These are phyloP conservation scores for Nycticorax nycticorax DNA, from an alignment of 2,113 vertebrate genomes.

Conservation along the genomic window DNA sequence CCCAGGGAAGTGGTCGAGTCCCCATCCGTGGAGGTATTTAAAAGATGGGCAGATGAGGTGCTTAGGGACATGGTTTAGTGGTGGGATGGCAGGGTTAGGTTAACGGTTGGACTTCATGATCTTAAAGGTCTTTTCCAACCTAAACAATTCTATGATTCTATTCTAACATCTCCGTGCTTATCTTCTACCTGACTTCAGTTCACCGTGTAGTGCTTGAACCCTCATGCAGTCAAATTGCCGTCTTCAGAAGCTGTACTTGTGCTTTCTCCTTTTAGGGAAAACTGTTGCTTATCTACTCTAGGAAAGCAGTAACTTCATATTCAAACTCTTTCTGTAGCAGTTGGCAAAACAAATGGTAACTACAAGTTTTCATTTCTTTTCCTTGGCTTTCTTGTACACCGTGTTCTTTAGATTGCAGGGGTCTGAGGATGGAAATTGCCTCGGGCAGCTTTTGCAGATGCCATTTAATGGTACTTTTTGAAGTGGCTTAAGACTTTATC, in stretches of 20 bases:
- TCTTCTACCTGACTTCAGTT: neutral
- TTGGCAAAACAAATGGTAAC: neutral
- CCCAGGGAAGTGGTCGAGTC: too few species aligned
- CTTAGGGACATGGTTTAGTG: too few species aligned
- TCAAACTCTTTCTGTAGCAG: neutral
- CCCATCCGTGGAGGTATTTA: too few species aligned
- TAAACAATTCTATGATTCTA: too few species aligned
- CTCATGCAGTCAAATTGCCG: accelerated
- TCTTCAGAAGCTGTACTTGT: neutral
- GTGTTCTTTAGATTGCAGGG: neutral
- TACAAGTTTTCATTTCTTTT: neutral
- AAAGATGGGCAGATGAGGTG: too few species aligned
- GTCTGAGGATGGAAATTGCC: neutral
- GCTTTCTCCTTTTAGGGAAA: neutral
- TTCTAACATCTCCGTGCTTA: neutral
- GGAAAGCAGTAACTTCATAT: neutral
- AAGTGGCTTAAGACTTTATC: neutral
- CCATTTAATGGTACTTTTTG: neutral
- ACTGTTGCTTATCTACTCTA: neutral
- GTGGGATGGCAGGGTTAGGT: too few species aligned
- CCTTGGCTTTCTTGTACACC: neutral
- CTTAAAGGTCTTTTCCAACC: too few species aligned
- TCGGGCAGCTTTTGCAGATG: neutral
- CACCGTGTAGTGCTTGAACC: accelerated
- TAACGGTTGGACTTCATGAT: too few species aligned